Evolutionary conservation across 2,888 invertebrate species (phyloP).

Genomic region (Drosophila lacicola): DNA sequence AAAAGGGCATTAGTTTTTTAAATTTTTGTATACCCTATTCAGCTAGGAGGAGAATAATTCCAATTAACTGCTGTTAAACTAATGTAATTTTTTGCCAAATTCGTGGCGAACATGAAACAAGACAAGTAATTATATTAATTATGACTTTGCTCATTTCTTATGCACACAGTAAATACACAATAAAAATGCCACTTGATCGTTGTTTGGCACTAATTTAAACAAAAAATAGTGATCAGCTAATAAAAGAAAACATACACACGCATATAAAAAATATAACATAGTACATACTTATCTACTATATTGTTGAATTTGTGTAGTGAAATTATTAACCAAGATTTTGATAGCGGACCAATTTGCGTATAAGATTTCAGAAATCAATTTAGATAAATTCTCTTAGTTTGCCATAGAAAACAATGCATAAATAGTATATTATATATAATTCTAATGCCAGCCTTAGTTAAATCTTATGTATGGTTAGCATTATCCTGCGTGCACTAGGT

Average conservation of each 20-base stretch:
- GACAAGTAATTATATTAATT: constrained; percentile 73
- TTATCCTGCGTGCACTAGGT: constrained; percentile 52
- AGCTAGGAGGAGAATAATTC: constrained; percentile 17
- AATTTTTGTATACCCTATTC: constrained; percentile 27
- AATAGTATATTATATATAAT: constrained; percentile 34
- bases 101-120: constrained; percentile 27
- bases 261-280: constrained; percentile 45
- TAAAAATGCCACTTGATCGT: constrained; percentile 26
- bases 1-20: constrained; percentile 63
- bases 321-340: constrained; percentile 80
- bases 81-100: constrained; percentile 28
- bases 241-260: constrained; percentile 17
- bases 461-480: constrained; percentile 48
- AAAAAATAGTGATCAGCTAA: constrained; percentile 27
- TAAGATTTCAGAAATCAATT: constrained; percentile 82
- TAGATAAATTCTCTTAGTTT: constrained; percentile 76
- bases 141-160: constrained; percentile 75
- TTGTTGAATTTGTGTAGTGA: constrained; percentile 78
- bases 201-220: constrained; percentile 31
- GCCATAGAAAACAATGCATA: constrained; percentile 64
- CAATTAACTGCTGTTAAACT: constrained; percentile 40
- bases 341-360: constrained; percentile 85
- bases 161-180: constrained; percentile 32
- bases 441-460: constrained; percentile 65
- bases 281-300: constrained; percentile 59